Evolutionary conservation across 2,113 vertebrate species (phyloP).

Genomic region (Tetrao urogallus): DNA sequence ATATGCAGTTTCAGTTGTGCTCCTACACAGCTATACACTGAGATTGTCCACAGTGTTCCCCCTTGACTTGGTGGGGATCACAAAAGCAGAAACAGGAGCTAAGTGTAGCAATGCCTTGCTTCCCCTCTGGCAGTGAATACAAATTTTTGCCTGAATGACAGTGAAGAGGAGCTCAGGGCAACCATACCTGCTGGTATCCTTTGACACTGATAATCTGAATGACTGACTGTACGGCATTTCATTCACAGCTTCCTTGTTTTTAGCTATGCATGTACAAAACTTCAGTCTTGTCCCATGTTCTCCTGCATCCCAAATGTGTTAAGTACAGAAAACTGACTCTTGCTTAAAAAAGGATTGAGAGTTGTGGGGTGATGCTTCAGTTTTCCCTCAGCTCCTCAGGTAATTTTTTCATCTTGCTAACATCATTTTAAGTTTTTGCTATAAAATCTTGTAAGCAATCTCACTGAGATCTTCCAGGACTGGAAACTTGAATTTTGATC

Average conservation of each 20-base stretch:
- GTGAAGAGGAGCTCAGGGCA: background rate
- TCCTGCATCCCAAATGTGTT: background rate
- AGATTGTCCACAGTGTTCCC: background rate
- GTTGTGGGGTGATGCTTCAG: background rate
- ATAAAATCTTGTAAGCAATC: background rate
- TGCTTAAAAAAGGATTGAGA: background rate
- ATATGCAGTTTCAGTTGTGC: background rate
- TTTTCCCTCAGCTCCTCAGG: background rate
- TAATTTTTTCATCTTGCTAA: background rate
- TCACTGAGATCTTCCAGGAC: background rate
- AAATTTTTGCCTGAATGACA: background rate
- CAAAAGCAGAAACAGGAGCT: conserved; percentile 24
- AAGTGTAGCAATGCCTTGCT: background rate
- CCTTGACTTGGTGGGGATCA: background rate
- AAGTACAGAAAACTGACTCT: background rate
- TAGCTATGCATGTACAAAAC: background rate
- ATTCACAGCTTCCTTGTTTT: background rate
- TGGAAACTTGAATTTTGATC: background rate
- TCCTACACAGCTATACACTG: background rate
- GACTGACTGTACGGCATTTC: background rate
- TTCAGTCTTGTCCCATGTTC: fast-evolving
- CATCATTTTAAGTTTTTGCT: background rate
- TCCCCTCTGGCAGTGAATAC: background rate
- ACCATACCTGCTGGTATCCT: background rate
- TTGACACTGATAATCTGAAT: background rate